Percentiles rank a stretch among this genome's conserved stretches.
phyloP scores from a whole-genome alignment of 2,888 invertebrate species.

The Spatulosminthurus flaviceps region DNA sequence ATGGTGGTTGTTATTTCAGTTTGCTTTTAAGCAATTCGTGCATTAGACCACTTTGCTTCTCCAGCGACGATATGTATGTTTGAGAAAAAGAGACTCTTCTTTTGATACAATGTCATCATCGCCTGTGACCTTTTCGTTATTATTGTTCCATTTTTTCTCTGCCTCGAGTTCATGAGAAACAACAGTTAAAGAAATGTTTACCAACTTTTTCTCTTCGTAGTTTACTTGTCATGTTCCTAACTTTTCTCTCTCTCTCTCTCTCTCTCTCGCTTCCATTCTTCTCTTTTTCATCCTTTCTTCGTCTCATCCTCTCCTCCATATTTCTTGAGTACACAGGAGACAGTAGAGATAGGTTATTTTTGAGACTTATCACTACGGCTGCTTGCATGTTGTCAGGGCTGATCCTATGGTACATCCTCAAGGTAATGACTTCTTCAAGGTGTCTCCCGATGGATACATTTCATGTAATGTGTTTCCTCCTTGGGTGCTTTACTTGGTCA shows the following conservation, averaged over 20 bases:
- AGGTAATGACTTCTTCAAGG: background rate
- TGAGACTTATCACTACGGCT: no score
- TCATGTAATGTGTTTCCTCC: background rate
- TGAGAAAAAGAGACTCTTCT: no score
- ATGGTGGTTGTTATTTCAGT: no score
- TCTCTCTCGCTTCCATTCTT: background rate
- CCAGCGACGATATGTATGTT: no score
- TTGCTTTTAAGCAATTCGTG: background rate
- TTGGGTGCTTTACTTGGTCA: background rate
- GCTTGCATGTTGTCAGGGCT: no score
- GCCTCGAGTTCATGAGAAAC: constrained; percentile 6
- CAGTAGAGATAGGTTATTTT: no score
- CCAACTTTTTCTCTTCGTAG: constrained; percentile 6
- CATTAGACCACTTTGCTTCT: no score
- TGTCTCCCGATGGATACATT: background rate
- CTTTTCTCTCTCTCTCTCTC: background rate
- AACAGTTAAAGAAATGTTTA: constrained; percentile 27
- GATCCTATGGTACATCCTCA: background rate
- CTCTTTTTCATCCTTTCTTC: background rate
- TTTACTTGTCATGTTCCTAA: background rate
- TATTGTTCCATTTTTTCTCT: constrained; percentile 7
- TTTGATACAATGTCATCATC: background rate
- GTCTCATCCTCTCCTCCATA: no score
- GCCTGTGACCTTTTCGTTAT: constrained; percentile 1
- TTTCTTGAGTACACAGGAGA: no score